These are phyloP conservation scores for Empis stercorea DNA, from an alignment of 2,888 invertebrate species.

Conservation along the genomic window DNA sequence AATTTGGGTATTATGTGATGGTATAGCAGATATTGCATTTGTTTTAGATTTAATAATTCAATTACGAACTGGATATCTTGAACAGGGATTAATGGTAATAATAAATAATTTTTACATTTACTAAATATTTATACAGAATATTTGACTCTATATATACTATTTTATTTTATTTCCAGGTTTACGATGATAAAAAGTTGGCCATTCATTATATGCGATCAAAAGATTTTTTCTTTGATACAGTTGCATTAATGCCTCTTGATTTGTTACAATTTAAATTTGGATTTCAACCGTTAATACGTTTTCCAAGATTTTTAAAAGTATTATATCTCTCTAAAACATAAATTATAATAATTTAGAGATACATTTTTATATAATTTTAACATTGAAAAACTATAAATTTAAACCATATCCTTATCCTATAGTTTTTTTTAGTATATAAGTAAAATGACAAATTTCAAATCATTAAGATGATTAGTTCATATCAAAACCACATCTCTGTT, in stretches of 20 bases:
- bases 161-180: conserved; percentile 60
- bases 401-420: too few species aligned
- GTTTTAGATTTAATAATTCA: conserved; percentile 81
- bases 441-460: too few species aligned
- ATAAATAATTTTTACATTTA: too few species aligned
- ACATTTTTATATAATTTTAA: too few species aligned
- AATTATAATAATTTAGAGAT: too few species aligned
- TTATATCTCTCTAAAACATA: background rate
- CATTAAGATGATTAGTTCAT: too few species aligned
- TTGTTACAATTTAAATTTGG: conserved; percentile 73
- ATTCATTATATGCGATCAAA: conserved; percentile 76
- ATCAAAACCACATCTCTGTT: too few species aligned
- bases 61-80: conserved; percentile 86
- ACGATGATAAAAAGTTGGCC: conserved; percentile 80
- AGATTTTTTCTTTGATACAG: conserved; percentile 71
- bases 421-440: too few species aligned
- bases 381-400: too few species aligned
- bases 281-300: conserved; percentile 73
- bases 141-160: too few species aligned
- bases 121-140: background rate
- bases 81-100: conserved; percentile 81
- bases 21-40: conserved; percentile 75
- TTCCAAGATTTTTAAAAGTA: conserved; percentile 77
- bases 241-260: conserved; percentile 74
- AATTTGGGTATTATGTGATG: conserved; percentile 74